phyloP scores from a whole-genome alignment of 2,888 invertebrate species.

The Plebejus anna region DNA sequence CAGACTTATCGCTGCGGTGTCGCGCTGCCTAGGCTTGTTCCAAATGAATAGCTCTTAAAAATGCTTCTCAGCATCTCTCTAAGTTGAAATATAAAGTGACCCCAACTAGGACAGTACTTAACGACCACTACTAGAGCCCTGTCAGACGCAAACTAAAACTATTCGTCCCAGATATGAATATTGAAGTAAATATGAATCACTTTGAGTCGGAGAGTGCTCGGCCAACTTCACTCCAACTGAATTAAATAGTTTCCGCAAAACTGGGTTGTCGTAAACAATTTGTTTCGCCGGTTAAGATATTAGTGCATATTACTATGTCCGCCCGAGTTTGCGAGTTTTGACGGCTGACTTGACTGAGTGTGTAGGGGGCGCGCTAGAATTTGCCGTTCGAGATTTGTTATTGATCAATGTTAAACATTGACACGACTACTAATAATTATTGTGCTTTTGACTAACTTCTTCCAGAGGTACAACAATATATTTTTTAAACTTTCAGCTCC shows the following conservation, averaged over 20 bases:
- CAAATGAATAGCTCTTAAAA: too few relatives aligned
- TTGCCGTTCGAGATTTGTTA: too few relatives aligned
- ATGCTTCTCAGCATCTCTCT: too few relatives aligned
- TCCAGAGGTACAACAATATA: too few relatives aligned
- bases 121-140: neutral
- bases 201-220: constrained; percentile 42
- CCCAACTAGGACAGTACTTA: neutral
- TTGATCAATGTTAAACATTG: too few relatives aligned
- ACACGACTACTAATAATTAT: too few relatives aligned
- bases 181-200: constrained; percentile 15
- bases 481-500: too few relatives aligned
- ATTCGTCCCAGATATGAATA: constrained; percentile 14
- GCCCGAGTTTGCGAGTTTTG: neutral
- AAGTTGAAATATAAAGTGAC: too few relatives aligned
- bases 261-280: constrained; percentile 68
- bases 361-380: neutral
- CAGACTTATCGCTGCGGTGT: too few relatives aligned
- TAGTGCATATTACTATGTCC: constrained; percentile 23
- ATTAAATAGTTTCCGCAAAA: constrained; percentile 69
- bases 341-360: neutral
- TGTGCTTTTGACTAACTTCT: too few relatives aligned
- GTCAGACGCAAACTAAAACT: neutral
- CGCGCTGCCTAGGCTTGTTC: too few relatives aligned
- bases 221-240: constrained; percentile 61
- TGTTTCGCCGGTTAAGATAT: constrained; percentile 23